These are phyloP conservation scores for Nyctalus aviator DNA, from an alignment of 2,797 vertebrate species.

Conservation along the genomic window DNA sequence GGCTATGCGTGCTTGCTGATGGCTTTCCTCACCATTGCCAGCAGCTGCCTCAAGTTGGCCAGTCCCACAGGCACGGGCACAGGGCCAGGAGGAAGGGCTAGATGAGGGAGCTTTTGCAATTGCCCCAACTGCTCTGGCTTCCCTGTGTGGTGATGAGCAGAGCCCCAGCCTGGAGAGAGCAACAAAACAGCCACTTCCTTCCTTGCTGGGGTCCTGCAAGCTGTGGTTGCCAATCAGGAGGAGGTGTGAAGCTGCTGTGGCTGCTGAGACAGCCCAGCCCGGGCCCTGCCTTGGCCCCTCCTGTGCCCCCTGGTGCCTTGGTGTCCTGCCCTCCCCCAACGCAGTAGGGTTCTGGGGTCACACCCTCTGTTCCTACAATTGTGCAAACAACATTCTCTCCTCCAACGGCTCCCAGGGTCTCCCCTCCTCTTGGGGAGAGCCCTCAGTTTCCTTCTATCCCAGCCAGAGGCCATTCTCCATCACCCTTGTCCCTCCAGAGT, in stretches of 20 bases:
- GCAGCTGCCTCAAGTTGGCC: neutral
- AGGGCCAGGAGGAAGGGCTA: fast-evolving
- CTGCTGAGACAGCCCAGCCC: neutral
- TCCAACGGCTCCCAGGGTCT: neutral
- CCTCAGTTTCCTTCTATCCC: neutral
- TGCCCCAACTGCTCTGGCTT: neutral
- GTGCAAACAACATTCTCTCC: neutral
- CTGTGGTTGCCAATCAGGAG: slow-evolving; percentile 5
- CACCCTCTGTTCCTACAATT: neutral
- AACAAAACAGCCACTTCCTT: slow-evolving; percentile 74
- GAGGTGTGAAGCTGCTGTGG: neutral
- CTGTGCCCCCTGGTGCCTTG: neutral
- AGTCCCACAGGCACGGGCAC: fast-evolving
- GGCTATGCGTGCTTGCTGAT: too few relatives aligned
- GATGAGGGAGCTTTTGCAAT: neutral
- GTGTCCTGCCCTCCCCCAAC: neutral
- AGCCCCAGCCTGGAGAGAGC: neutral
- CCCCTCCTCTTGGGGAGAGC: too few relatives aligned
- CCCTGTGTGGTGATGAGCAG: neutral
- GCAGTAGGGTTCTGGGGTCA: neutral
- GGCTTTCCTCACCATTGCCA: neutral
- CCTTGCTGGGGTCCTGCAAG: neutral
- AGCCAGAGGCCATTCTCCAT: neutral
- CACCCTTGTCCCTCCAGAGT: neutral
- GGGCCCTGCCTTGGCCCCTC: neutral